phyloP scores from a whole-genome alignment of 2,888 invertebrate species.

The Pachymerium ferrugineum region DNA sequence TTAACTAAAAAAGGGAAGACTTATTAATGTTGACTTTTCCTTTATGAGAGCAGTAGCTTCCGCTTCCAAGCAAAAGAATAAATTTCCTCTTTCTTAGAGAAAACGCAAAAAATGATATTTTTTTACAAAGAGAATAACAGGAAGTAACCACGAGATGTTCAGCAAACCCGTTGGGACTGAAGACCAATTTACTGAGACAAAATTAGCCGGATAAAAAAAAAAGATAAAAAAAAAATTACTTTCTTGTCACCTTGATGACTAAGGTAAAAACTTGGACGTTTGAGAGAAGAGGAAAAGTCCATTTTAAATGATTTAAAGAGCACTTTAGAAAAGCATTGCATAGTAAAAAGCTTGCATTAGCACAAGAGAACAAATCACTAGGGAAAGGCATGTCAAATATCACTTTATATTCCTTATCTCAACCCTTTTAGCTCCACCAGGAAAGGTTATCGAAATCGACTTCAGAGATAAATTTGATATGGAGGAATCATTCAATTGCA shows the following conservation, averaged over 20 bases:
- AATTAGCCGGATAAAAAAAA: not conserved
- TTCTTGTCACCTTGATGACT: not conserved
- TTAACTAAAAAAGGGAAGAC: not conserved
- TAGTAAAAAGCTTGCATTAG: not conserved
- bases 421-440: conserved; percentile 47
- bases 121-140: not conserved
- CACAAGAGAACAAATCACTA: not conserved
- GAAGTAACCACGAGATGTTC: not conserved
- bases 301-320: conserved; percentile 1
- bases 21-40: conserved; percentile 1
- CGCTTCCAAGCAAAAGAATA: not conserved
- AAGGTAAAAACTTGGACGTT: not conserved
- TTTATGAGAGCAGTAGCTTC: not conserved
- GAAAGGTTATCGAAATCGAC: conserved; percentile 60
- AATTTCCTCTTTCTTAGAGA: not conserved
- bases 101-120: not conserved
- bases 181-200: not conserved
- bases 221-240: not conserved
- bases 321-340: not conserved
- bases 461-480: conserved; percentile 73
- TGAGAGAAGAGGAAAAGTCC: not conserved
- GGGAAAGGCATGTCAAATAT: not conserved
- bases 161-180: not conserved
- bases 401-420: conserved; percentile 4
- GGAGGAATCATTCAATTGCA: conserved; percentile 62